These are phyloP conservation scores for Silurus aristotelis DNA, from an alignment of 2,797 vertebrate genomes.

Conservation along the genomic window DNA sequence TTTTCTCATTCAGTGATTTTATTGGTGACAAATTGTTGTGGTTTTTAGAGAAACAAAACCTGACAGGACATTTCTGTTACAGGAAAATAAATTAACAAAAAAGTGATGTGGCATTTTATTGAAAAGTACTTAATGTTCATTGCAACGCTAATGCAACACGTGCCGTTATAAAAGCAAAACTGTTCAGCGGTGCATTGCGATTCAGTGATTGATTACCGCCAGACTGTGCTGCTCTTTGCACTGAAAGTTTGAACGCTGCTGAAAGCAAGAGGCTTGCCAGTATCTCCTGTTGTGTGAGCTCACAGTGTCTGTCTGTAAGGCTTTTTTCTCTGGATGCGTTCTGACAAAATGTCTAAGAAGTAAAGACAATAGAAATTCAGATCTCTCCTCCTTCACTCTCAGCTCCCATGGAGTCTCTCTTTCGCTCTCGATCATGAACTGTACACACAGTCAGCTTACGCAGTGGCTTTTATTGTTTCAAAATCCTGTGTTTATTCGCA, in stretches of 20 bases:
- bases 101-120: not conserved
- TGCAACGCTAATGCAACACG: not conserved
- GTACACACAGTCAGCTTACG: constrained; percentile 36
- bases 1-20: not conserved
- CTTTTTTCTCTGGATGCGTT: constrained; percentile 35
- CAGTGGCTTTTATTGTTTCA: constrained; percentile 46
- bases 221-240: constrained; percentile 7
- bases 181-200: not conserved
- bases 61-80: not conserved
- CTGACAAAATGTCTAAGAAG: constrained; percentile 41
- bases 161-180: constrained; percentile 1
- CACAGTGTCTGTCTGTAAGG: constrained; percentile 14
- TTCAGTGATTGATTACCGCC: not conserved
- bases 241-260: not conserved
- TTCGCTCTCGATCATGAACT: constrained; percentile 19
- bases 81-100: not conserved
- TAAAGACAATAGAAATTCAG: constrained; percentile 39
- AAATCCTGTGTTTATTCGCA: constrained; percentile 43
- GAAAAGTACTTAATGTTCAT: not conserved
- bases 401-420: constrained; percentile 9
- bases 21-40: not conserved
- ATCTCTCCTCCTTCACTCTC: not conserved
- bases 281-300: constrained; percentile 25
- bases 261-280: constrained; percentile 5
- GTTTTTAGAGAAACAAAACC: not conserved